Conservation (phyloP, 2,797 vertebrate species). For the Poecilia velifera region DNA sequence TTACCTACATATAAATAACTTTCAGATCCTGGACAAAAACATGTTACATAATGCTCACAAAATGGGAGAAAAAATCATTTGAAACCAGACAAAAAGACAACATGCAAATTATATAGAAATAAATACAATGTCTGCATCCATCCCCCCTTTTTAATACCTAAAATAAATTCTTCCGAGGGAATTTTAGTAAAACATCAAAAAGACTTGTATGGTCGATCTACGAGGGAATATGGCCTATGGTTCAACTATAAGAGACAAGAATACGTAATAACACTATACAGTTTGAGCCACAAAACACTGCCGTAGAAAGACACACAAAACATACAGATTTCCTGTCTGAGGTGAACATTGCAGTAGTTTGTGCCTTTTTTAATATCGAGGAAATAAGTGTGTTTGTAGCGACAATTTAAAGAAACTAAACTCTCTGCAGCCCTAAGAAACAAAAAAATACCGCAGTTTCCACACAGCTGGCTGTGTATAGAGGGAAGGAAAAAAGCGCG, state of each 20-base stretch:
- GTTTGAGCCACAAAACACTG: constrained; percentile 97
- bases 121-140: constrained; percentile 90
- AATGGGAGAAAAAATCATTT: constrained; percentile 78
- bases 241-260: constrained; percentile 90
- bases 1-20: constrained; percentile 99
- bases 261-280: constrained; percentile 99
- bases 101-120: constrained; percentile 97
- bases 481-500: constrained; percentile 26
- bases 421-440: constrained; percentile 53
- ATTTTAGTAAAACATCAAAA: constrained; percentile 88
- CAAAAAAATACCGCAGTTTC: constrained; percentile 30
- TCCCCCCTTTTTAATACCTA: constrained; percentile 83
- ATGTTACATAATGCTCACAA: constrained; percentile 93
- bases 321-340: constrained; percentile 82
- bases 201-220: constrained; percentile 91
- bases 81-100: constrained; percentile 87
- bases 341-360: constrained; percentile 89
- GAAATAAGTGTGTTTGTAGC: constrained; percentile 81
- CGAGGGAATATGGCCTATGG: constrained; percentile 90
- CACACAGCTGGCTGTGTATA: constrained; percentile 43
- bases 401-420: constrained; percentile 78
- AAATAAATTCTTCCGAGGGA: constrained; percentile 87
- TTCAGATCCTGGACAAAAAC: constrained; percentile 94
- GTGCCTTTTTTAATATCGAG: constrained; percentile 90
- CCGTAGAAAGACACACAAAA: constrained; percentile 97